Base-by-base conservation (phyloP, 2,797 vertebrate species). In the Malurus leucopterus region DNA sequence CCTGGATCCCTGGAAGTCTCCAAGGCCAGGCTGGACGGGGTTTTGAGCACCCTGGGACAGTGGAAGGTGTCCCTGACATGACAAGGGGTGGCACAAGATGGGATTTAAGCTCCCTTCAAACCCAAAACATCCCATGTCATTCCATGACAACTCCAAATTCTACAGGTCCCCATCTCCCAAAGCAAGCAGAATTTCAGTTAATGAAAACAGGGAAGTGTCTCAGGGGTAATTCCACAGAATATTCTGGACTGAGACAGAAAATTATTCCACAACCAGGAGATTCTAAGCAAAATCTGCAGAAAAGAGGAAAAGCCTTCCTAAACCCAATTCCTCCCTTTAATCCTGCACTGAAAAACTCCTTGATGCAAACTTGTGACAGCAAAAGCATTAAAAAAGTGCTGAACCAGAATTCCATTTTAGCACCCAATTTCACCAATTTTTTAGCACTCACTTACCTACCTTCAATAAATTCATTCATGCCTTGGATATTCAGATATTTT, bases 11-110 rank as follows among this genome's bases (percentile, higher is more conserved):
- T 76, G 82, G 34, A 0, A 49, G 8, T 36, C 30, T 0, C 26
- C 49, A 2, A 54, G 18, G 18, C 22, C 41, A 49, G 64, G 34
- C 0, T 75, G 71, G 71, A 53, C 0, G 0, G 29, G 32, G 13
- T 2, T 75, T 47, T 62, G 47, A 54, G 13, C 13, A 22, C 0
- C 6, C 40, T 75, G 72, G 41, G 49, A 3, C 0, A 0, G 30
- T 27, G 63, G 55, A 0, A 84, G 10, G 15, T 47, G 82, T 41
- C 49, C 71, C 34, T 61, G 71, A 20, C 32, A 18, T 18, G 54
- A 20, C 7, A 59, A 11, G 5, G 24, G 6, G 6, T 62, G 41
- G 49, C 0, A 57, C 0, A 0, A 2, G 13, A 29, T 29, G 70
- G 0, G 1, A 0, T 50, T 55, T 16, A n/a, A 43, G 26, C 27